Evolutionary conservation across 23 tunicate genomes (phyloP).

Genomic region (Botrylloides violaceus): DNA sequence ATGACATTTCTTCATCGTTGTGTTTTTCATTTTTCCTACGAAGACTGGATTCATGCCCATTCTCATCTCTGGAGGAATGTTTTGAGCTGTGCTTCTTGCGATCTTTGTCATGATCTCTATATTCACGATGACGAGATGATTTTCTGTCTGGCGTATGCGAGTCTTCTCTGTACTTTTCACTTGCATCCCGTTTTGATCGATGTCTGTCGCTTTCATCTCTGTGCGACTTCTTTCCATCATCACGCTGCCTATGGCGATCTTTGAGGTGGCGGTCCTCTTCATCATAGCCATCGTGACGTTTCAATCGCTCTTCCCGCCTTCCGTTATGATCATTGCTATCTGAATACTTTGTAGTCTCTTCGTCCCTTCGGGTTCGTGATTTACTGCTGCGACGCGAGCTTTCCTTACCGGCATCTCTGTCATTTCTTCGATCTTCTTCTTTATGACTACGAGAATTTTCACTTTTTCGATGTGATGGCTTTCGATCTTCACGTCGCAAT

Average conservation of each 20-base stretch:
- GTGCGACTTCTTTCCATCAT: not conserved
- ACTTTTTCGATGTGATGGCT: constrained; percentile 22
- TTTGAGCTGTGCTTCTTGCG: not conserved
- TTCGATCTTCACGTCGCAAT: constrained; percentile 15
- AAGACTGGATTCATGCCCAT: not conserved
- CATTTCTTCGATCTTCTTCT: not conserved
- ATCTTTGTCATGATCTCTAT: not conserved
- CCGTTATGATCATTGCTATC: not conserved
- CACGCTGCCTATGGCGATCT: not conserved
- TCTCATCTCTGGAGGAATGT: not conserved
- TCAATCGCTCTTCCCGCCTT: not conserved
- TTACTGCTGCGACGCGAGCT: not conserved
- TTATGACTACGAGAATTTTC: not conserved
- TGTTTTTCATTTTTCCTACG: constrained; percentile 3
- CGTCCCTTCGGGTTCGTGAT: not conserved
- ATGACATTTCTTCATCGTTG: constrained; percentile 4
- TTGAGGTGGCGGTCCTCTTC: not conserved
- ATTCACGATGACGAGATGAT: not conserved
- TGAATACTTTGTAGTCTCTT: not conserved
- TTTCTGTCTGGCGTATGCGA: not conserved
- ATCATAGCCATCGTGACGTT: not conserved
- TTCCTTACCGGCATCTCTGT: not conserved
- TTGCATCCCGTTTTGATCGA: constrained; percentile 5
- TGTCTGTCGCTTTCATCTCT: not conserved
- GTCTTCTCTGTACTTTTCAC: not conserved